A percentile compares a stretch with the other conserved stretches of the same genome.
Conservation (phyloP, 2,113 vertebrate species). For the Phyllostomus hastatus region DNA sequence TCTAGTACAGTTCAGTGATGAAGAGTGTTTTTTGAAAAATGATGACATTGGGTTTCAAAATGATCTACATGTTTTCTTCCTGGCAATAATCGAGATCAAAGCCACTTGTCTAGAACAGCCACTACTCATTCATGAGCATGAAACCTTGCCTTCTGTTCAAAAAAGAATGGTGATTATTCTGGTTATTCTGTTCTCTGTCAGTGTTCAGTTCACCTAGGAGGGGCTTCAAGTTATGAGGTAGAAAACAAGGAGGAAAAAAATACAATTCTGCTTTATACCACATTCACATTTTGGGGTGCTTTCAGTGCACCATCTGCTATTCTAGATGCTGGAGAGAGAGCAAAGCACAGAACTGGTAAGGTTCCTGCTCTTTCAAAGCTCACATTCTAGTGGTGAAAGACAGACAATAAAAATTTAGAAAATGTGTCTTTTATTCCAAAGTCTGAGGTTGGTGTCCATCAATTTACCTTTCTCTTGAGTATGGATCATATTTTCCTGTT, state of each 20-base stretch:
- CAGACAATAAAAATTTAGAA: not conserved
- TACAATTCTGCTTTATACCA: not conserved
- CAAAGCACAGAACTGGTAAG: not conserved
- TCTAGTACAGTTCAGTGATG: not conserved
- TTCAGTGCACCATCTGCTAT: not conserved
- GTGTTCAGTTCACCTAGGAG: not conserved
- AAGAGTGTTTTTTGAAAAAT: slow-evolving; percentile 13
- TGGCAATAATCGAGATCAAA: not conserved
- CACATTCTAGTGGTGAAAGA: not conserved
- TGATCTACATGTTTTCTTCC: not conserved
- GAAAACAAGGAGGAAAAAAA: not conserved
- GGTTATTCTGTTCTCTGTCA: not conserved
- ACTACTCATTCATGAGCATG: not conserved
- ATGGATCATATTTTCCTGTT: not conserved
- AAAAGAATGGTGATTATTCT: not conserved
- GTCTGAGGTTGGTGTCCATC: not conserved
- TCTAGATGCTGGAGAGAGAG: not conserved
- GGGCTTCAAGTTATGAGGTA: not conserved
- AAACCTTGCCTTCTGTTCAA: not conserved
- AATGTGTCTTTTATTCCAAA: not conserved
- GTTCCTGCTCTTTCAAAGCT: not conserved
- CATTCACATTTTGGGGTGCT: not conserved
- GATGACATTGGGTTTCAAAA: not conserved
- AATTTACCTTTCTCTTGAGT: not conserved
- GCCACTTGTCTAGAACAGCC: not conserved